phyloP scores from a whole-genome alignment of 2,113 vertebrate genomes.

The Turdus rufiventris region DNA sequence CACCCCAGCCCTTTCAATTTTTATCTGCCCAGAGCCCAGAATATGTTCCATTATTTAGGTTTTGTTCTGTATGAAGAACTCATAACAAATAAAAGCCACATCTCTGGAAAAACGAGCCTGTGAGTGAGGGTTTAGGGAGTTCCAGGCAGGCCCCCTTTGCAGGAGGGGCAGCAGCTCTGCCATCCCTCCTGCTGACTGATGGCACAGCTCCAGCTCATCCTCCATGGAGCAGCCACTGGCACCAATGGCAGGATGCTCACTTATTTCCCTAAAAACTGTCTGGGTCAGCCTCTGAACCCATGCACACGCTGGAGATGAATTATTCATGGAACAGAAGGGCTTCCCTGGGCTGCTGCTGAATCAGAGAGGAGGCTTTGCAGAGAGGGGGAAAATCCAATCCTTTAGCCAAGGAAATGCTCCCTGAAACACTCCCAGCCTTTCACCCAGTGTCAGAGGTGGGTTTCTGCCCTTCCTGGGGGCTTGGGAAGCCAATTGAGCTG shows the following conservation, averaged over 20 bases:
- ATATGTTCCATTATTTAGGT: background rate
- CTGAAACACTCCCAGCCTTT: background rate
- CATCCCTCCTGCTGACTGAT: background rate
- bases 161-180: constrained; percentile 9
- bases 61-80: constrained; percentile 20
- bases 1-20: background rate
- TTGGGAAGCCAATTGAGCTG: background rate
- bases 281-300: background rate
- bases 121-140: background rate
- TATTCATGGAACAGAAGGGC: background rate
- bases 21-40: constrained; percentile 6
- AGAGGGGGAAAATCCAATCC: background rate
- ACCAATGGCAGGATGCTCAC: background rate
- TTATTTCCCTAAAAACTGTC: background rate
- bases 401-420: background rate
- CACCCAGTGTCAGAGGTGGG: background rate
- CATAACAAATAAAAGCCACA: constrained; percentile 23
- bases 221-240: background rate
- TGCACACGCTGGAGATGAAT: background rate
- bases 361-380: background rate
- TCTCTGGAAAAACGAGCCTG: background rate
- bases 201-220: background rate
- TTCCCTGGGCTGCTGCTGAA: background rate
- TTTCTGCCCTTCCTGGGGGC: background rate
- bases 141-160: background rate